phyloP scores from a whole-genome alignment of 2,113 vertebrate species.

The Acinonyx jubatus region DNA sequence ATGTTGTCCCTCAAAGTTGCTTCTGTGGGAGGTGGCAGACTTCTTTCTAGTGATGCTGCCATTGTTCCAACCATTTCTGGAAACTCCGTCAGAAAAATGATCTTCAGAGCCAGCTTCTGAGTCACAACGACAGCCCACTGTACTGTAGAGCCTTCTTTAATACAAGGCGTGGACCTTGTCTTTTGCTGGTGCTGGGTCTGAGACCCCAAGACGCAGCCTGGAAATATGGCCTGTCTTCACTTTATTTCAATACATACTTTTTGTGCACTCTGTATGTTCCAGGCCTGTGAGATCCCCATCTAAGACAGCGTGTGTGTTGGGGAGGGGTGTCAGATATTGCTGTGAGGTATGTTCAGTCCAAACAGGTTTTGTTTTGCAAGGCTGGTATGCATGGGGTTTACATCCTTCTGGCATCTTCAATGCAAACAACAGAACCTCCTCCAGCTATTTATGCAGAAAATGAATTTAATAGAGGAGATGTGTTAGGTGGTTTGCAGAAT shows the following conservation, averaged over 20 bases:
- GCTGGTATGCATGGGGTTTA: background rate
- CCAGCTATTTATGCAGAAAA: background rate
- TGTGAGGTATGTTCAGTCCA: background rate
- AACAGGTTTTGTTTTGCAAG: background rate
- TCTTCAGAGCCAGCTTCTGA: slow-evolving; percentile 56
- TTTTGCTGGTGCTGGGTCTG: background rate
- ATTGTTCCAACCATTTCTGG: slow-evolving; percentile 63
- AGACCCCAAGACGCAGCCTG: background rate
- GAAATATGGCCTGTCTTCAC: background rate
- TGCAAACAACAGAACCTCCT: background rate
- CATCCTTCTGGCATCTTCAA: background rate
- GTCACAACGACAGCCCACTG: slow-evolving; percentile 24
- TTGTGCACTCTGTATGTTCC: background rate
- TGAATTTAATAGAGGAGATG: background rate
- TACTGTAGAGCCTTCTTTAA: background rate
- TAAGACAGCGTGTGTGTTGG: background rate
- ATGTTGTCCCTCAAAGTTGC: slow-evolving; percentile 50
- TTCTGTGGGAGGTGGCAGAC: slow-evolving; percentile 69
- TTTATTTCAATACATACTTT: too few species aligned
- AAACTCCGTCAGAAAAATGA: slow-evolving; percentile 45
- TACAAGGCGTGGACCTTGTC: background rate
- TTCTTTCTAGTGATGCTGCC: slow-evolving; percentile 65
- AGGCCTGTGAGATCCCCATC: background rate
- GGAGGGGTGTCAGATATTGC: background rate
- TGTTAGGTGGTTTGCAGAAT: background rate